Percentiles rank a stretch among this genome's conserved stretches.
phyloP scores from a whole-genome alignment of 2,113 vertebrate species.

The Eonycteris spelaea region DNA sequence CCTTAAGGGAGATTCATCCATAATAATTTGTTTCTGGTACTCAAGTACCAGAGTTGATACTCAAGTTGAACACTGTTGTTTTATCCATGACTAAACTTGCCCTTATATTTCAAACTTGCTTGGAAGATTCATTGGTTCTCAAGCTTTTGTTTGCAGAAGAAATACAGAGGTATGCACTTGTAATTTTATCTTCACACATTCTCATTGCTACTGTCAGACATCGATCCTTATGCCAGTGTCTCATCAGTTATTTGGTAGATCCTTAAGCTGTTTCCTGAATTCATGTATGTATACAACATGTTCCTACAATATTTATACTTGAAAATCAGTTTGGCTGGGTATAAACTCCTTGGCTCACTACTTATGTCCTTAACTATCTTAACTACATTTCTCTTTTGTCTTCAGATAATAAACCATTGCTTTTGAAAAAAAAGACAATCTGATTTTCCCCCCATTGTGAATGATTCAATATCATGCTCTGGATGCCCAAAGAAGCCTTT shows the following conservation, averaged over 20 bases:
- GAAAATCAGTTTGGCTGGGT: not conserved
- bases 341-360: not conserved
- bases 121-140: not conserved
- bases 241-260: not conserved
- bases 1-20: not conserved
- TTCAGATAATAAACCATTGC: not conserved
- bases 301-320: not conserved
- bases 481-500: not conserved
- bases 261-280: not conserved
- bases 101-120: not conserved
- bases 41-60: not conserved
- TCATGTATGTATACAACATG: not conserved
- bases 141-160: not conserved
- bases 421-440: constrained; percentile 16
- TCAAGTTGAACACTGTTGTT: not conserved
- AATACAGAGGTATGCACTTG: not conserved
- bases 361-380: not conserved
- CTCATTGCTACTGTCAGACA: not conserved
- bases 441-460: not conserved
- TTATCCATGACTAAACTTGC: not conserved
- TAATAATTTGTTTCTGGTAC: not conserved
- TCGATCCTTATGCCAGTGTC: not conserved
- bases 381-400: not conserved
- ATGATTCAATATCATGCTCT: not conserved
- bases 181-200: not conserved